Percentiles rank a stretch among this genome's conserved stretches.
Conservation (phyloP, 1,140 invertebrate species). For the Anastrepha obliqua region DNA sequence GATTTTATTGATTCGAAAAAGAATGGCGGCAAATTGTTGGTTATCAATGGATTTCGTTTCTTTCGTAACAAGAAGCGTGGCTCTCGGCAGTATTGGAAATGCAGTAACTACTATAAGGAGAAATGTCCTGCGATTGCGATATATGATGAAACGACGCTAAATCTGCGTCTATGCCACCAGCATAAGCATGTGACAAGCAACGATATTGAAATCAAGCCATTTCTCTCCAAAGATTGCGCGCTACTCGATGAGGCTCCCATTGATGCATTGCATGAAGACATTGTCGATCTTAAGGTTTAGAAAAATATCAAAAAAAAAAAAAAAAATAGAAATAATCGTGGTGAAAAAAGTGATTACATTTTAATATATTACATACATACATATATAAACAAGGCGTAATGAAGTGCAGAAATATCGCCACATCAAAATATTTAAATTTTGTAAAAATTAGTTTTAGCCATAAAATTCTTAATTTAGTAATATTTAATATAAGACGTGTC, state of each 20-base stretch:
- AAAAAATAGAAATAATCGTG: background rate
- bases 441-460: background rate
- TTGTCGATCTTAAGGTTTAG: slow-evolving; percentile 21
- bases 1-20: slow-evolving; percentile 73
- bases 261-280: slow-evolving; percentile 48
- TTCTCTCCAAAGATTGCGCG: slow-evolving; percentile 58
- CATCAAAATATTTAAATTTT: slow-evolving; percentile 10
- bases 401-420: background rate
- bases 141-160: slow-evolving; percentile 69
- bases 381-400: no score
- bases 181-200: slow-evolving; percentile 71
- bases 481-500: background rate
- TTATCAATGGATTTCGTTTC: slow-evolving; percentile 73
- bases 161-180: slow-evolving; percentile 69
- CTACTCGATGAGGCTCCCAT: slow-evolving; percentile 51
- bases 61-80: slow-evolving; percentile 73
- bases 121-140: slow-evolving; percentile 73
- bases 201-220: slow-evolving; percentile 70
- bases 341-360: background rate
- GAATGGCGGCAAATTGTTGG: slow-evolving; percentile 72
- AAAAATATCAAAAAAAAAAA: background rate
- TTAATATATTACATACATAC: no score
- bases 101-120: slow-evolving; percentile 72
- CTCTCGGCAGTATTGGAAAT: slow-evolving; percentile 73
- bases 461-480: background rate